Conservation (phyloP, 2,113 vertebrate species). For the Prochilodus magdalenae region DNA sequence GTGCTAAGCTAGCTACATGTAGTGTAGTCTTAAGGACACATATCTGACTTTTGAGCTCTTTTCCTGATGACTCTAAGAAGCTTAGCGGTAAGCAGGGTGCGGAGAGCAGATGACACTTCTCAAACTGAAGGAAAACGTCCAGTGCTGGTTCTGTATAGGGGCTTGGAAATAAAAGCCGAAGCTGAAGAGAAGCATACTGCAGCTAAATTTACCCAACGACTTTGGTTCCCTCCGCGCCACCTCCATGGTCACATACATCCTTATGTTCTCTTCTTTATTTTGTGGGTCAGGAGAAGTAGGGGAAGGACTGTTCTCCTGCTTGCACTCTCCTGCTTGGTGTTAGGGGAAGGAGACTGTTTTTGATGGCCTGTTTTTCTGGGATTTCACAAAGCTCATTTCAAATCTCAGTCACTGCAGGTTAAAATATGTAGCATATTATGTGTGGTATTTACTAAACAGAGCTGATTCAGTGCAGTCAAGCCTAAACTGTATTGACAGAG, state of each 20-base stretch:
- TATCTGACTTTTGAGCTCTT: background rate
- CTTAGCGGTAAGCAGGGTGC: background rate
- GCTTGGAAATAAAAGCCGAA: slow-evolving; percentile 20
- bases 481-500: background rate
- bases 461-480: background rate
- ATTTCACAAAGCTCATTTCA: slow-evolving; percentile 4
- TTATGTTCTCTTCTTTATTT: background rate
- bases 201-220: slow-evolving; percentile 32
- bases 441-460: background rate
- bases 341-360: background rate
- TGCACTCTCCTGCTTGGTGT: background rate
- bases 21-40: background rate
- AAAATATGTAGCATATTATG: background rate
- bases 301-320: background rate
- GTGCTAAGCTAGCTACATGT: background rate
- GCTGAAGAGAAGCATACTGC: background rate
- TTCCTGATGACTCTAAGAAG: background rate
- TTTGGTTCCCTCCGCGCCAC: background rate
- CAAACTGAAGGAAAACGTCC: background rate
- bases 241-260: background rate
- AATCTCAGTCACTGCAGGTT: background rate
- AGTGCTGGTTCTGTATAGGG: background rate
- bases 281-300: background rate
- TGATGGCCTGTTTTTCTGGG: background rate
- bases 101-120: slow-evolving; percentile 22